These are phyloP conservation scores for Pristionchus pacificus DNA, from an alignment of 1,140 invertebrate species.

Conservation along the genomic window DNA sequence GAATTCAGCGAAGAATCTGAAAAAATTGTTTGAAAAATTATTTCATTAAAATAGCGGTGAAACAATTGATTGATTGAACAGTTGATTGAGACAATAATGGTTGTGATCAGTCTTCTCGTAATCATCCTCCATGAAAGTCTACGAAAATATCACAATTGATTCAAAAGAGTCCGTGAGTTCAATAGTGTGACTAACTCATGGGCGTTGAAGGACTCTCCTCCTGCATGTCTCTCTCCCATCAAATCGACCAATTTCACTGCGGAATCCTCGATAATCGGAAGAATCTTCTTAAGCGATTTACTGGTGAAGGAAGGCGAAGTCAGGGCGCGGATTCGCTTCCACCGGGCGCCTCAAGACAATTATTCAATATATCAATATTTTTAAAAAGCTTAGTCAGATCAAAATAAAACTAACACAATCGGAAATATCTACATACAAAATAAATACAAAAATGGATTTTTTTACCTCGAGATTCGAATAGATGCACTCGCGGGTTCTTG, in stretches of 20 bases:
- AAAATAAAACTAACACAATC: too few relatives aligned
- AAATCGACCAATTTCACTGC: background rate
- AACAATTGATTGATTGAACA: too few relatives aligned
- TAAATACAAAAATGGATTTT: too few relatives aligned
- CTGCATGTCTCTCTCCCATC: conserved; percentile 3
- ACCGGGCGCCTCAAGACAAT: conserved; percentile 3
- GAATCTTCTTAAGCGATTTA: conserved; percentile 12
- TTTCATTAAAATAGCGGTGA: too few relatives aligned
- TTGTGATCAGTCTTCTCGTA: too few relatives aligned
- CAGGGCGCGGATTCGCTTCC: conserved; percentile 10
- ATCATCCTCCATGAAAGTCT: too few relatives aligned
- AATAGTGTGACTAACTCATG: conserved; percentile 10
- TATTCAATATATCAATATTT: too few relatives aligned
- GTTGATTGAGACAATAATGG: too few relatives aligned
- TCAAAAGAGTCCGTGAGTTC: background rate
- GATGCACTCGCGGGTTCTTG: too few relatives aligned
- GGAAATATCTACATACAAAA: too few relatives aligned
- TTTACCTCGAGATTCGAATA: too few relatives aligned
- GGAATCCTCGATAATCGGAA: conserved; percentile 12
- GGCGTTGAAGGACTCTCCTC: conserved; percentile 8
- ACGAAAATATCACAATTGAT: background rate
- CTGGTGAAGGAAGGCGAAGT: conserved; percentile 5
- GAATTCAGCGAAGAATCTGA: conserved; percentile 1
- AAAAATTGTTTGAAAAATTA: background rate
- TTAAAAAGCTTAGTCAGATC: too few relatives aligned